A percentile compares a stretch with the other conserved stretches of the same genome.
These are phyloP conservation scores for Anadara kagoshimensis DNA, from an alignment of 1,140 invertebrate genomes.

Conservation along the genomic window DNA sequence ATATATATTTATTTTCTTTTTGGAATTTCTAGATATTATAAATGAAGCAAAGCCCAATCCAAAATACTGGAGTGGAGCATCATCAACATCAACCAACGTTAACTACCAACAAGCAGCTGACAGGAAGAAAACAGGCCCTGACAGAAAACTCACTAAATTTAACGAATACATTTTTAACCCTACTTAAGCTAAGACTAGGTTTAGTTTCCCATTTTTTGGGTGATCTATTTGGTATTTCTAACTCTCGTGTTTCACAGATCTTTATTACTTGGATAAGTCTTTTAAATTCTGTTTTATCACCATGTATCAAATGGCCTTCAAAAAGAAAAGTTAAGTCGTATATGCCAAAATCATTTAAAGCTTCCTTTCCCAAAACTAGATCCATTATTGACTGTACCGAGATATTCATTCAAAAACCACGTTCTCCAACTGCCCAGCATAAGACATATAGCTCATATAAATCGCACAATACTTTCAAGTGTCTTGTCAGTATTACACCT, in stretches of 20 bases:
- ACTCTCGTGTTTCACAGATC: constrained; percentile 1
- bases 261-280: constrained; percentile 27
- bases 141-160: constrained; percentile 4
- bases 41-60: constrained; percentile 4
- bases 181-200: neutral
- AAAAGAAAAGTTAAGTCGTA: constrained; percentile 1
- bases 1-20: no score
- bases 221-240: neutral
- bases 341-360: constrained; percentile 16
- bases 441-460: constrained; percentile 26
- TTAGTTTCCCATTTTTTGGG: neutral
- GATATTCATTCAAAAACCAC: constrained; percentile 9
- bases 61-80: constrained; percentile 15
- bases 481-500: constrained; percentile 46
- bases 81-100: neutral
- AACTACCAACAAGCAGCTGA: neutral
- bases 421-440: neutral
- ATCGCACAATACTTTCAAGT: constrained; percentile 37
- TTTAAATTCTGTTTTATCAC: neutral
- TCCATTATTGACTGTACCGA: constrained; percentile 31
- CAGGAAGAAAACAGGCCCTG: neutral
- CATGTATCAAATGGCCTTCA: constrained; percentile 11
- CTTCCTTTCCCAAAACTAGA: constrained; percentile 9
- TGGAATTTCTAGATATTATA: no score
- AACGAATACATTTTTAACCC: neutral